phyloP scores from a whole-genome alignment of 2,797 vertebrate genomes.

The Melanitta fusca region DNA sequence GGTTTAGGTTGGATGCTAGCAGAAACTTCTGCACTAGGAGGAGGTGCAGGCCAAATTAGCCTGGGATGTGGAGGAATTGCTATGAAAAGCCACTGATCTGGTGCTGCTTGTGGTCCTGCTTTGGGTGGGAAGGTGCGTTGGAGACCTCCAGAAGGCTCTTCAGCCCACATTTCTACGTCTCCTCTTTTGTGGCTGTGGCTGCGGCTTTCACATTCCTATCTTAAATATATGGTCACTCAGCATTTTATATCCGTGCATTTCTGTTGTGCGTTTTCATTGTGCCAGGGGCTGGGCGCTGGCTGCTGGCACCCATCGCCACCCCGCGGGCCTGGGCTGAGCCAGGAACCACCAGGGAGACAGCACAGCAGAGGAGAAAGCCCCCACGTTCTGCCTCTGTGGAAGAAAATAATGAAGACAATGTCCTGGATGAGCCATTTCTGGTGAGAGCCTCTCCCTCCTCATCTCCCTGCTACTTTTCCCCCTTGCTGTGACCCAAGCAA shows the following conservation, averaged over 20 bases:
- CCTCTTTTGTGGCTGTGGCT: background rate
- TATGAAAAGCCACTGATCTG: background rate
- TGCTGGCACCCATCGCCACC: conserved; percentile 43
- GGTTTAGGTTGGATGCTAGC: background rate
- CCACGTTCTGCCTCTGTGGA: background rate
- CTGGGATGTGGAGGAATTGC: background rate
- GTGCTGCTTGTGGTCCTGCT: background rate
- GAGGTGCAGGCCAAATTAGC: background rate
- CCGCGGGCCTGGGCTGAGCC: conserved; percentile 12
- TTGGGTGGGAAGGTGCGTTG: background rate
- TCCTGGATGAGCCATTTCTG: conserved; percentile 70
- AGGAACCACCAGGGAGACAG: background rate
- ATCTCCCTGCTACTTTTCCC: background rate
- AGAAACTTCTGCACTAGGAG: background rate
- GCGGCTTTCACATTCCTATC: background rate
- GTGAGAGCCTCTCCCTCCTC: conserved; percentile 36
- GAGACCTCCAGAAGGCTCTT: background rate
- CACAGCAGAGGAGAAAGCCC: background rate
- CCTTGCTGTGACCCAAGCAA: background rate
- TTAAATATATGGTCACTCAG: background rate
- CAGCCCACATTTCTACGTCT: background rate
- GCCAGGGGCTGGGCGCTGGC: conserved; percentile 70
- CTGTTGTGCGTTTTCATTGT: rapidly evolving
- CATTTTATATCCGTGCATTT: background rate
- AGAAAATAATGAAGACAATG: background rate